A percentile compares a stretch with the other conserved stretches of the same genome.
Evolutionary conservation across 2,113 vertebrate species (phyloP).

Genomic region (Pipra filicauda): DNA sequence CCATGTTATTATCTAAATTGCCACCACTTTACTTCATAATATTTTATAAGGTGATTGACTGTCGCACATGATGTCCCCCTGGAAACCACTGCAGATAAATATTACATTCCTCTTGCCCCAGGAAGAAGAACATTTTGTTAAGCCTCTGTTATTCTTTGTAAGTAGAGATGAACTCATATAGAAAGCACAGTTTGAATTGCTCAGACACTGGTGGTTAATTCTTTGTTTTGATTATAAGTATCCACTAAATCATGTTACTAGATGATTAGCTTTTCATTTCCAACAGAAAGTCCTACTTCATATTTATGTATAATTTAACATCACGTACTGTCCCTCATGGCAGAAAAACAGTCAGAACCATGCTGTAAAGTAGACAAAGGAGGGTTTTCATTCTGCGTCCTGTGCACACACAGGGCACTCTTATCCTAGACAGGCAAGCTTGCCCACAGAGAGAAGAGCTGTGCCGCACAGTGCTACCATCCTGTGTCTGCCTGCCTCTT

Average conservation of each 20-base stretch:
- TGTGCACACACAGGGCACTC: neutral
- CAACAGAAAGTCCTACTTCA: neutral
- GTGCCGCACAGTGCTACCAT: fast-evolving
- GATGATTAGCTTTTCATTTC: conserved; percentile 36
- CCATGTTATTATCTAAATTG: conserved; percentile 12
- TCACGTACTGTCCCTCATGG: neutral
- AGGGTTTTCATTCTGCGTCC: neutral
- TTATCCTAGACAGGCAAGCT: neutral
- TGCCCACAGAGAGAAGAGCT: neutral
- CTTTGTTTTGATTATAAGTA: conserved; percentile 30
- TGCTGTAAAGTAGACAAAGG: neutral
- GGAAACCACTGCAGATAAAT: conserved; percentile 5
- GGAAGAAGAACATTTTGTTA: conserved; percentile 38
- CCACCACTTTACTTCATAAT: neutral
- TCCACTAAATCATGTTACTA: conserved; percentile 1
- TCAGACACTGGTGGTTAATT: neutral
- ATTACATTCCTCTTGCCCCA: conserved; percentile 7
- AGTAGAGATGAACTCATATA: neutral
- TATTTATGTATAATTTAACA: neutral
- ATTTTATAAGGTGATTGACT: conserved; percentile 6
- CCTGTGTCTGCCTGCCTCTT: neutral
- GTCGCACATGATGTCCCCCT: neutral
- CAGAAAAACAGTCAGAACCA: neutral
- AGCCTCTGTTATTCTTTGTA: neutral
- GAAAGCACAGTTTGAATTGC: neutral